These are phyloP conservation scores for Synanthedon formicaeformis DNA, from an alignment of 2,888 invertebrate species.

Conservation along the genomic window DNA sequence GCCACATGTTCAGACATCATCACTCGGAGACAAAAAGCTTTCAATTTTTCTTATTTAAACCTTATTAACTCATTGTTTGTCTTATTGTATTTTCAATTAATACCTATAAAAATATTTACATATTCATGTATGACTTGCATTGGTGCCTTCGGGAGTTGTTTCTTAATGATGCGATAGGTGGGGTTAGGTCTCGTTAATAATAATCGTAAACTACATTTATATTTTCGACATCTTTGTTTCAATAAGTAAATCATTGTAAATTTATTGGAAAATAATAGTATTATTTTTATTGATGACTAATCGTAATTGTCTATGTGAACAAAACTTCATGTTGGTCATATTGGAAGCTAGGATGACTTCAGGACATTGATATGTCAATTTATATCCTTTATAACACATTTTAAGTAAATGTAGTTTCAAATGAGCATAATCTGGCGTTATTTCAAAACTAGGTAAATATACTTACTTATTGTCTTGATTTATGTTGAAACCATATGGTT, in stretches of 20 bases:
- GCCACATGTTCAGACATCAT: slow-evolving; percentile 61
- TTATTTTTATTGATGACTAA: too few species aligned
- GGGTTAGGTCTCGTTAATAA: slow-evolving; percentile 44
- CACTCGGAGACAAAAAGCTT: background rate
- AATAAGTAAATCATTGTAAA: too few species aligned
- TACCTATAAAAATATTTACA: background rate
- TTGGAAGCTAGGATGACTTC: background rate
- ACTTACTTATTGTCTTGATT: too few species aligned
- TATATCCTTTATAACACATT: background rate
- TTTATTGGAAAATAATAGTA: too few species aligned
- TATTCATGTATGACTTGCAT: background rate
- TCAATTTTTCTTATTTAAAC: background rate
- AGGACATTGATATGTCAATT: slow-evolving; percentile 2
- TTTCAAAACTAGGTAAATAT: too few species aligned
- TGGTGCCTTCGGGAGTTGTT: slow-evolving; percentile 16
- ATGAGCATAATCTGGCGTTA: too few species aligned
- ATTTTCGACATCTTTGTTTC: too few species aligned
- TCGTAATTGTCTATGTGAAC: too few species aligned
- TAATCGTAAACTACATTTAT: background rate
- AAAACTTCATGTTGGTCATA: too few species aligned
- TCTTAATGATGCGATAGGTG: slow-evolving; percentile 36
- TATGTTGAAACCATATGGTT: too few species aligned
- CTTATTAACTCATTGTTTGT: background rate
- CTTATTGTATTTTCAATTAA: background rate
- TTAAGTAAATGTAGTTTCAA: too few species aligned